Conservation (phyloP, 2,888 invertebrate species). For the Scaptodrosophila latifasciaeformis region DNA sequence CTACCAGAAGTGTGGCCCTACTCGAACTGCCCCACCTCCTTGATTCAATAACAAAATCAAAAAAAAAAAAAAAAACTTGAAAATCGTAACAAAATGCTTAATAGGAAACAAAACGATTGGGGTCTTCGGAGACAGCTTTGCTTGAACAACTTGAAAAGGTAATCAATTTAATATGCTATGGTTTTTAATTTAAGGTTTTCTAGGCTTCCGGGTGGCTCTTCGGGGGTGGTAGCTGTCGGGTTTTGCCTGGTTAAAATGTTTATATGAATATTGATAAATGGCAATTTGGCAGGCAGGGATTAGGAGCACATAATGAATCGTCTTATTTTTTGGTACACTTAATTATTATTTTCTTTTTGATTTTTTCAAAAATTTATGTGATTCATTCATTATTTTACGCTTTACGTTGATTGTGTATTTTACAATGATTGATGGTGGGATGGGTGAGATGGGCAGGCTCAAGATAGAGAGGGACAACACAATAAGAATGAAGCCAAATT, state of each 20-base stretch:
- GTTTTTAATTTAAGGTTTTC: constrained; percentile 12
- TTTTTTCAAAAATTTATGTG: constrained; percentile 4
- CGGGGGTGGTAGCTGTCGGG: constrained; percentile 11
- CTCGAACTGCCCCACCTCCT: no score
- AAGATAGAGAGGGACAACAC: no score
- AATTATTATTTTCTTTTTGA: constrained; percentile 21
- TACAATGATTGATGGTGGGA: constrained; percentile 58
- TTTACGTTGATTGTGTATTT: constrained; percentile 35
- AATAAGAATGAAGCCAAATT: no score
- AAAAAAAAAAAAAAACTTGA: constrained; percentile 9
- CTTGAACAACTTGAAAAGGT: constrained; percentile 16
- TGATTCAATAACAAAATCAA: no score
- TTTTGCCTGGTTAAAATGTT: constrained; percentile 23
- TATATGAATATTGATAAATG: constrained; percentile 45
- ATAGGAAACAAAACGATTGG: background rate
- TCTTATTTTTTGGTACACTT: constrained; percentile 17
- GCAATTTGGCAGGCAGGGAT: constrained; percentile 39
- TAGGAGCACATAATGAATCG: constrained; percentile 50
- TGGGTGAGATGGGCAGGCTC: background rate
- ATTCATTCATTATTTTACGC: constrained; percentile 4
- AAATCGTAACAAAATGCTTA: constrained; percentile 20
- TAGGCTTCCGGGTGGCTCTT: constrained; percentile 5
- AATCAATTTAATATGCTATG: constrained; percentile 18
- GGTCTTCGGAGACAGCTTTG: background rate
- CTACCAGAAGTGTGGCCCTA: no score